phyloP scores from a whole-genome alignment of 2,797 vertebrate species.

The Columba guinea region DNA sequence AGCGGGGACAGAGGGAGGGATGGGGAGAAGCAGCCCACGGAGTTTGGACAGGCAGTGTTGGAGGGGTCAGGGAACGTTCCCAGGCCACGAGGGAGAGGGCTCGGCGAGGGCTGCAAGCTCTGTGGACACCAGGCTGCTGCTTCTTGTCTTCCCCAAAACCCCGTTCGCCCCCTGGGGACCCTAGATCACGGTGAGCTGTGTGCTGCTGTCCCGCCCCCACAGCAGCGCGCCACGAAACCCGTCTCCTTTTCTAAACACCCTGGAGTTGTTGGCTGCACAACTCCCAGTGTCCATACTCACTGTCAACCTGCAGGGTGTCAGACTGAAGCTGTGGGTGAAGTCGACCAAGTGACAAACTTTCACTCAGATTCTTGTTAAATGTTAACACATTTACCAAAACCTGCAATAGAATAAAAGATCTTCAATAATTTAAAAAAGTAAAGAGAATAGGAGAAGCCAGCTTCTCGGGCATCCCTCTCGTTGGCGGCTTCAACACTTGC shows the following conservation, averaged over 20 bases:
- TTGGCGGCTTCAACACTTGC: background rate
- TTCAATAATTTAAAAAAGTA: background rate
- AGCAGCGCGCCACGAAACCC: background rate
- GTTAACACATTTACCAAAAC: constrained; percentile 94
- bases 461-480: background rate
- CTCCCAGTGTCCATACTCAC: constrained; percentile 80
- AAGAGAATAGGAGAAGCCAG: background rate
- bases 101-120: background rate
- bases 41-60: background rate
- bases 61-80: background rate
- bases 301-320: constrained; percentile 89
- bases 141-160: background rate
- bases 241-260: background rate
- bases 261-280: background rate
- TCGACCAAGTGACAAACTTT: constrained; percentile 90
- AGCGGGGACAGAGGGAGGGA: background rate
- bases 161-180: background rate
- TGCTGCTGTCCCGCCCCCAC: background rate
- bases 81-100: background rate
- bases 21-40: background rate
- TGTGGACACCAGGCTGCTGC: background rate
- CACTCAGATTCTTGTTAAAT: constrained; percentile 91
- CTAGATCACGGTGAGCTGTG: background rate
- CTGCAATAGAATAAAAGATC: constrained; percentile 70
- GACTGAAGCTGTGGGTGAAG: constrained; percentile 91